Base-by-base conservation (phyloP, 1,140 invertebrate species). In the Helicoverpa armigera region DNA sequence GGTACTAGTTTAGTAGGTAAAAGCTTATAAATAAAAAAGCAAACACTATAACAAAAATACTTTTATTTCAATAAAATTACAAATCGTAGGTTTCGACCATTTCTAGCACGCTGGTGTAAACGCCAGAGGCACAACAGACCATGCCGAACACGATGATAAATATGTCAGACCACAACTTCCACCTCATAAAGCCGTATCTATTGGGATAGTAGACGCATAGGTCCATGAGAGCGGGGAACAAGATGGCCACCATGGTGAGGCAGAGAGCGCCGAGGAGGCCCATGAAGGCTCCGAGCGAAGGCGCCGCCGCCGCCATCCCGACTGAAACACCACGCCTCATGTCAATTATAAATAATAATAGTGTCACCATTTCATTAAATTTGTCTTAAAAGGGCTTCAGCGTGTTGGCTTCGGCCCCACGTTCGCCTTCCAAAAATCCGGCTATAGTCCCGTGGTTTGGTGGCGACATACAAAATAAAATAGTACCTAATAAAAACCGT, bases 191-290 rank as follows among this genome's bases (percentile, higher is more conserved):
- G 16, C 95, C 95, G 70, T 95, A 93, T 23, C 88, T 87, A 31
- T 96, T 90, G 0, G 96, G 95, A 92, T 96, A 97, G 61, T 95
- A 88, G 3, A 96, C 89, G 87, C 97, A 96, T 16, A 97, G 95
- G 87, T 98, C 97, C 85, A 99, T 97, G 29, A 98, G 90, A 1
- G 97, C 97, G 14, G 98, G 98, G 87, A 98, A 97, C 9, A 98
- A 97, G 4, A 98, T 95, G 0, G 98, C 97, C n/a, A 98, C 95
- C 11, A 97, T 96, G 7, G 97, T 97, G 18, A 98, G 96, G 76
- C 97, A 97, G 13, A 98, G 94, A 0, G 98, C 97, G 16, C 98
- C 98, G 75, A 98, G 97, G 56, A 98, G 94, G 0, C 98, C 97
- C 80, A 99, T 99, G 89, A 98, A 97, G 1, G 98, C 95, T 18